A percentile compares a stretch with the other conserved stretches of the same genome.
These are phyloP conservation scores for Romanogobio albipinnatus DNA, from an alignment of 2,113 vertebrate genomes.

Conservation along the genomic window DNA sequence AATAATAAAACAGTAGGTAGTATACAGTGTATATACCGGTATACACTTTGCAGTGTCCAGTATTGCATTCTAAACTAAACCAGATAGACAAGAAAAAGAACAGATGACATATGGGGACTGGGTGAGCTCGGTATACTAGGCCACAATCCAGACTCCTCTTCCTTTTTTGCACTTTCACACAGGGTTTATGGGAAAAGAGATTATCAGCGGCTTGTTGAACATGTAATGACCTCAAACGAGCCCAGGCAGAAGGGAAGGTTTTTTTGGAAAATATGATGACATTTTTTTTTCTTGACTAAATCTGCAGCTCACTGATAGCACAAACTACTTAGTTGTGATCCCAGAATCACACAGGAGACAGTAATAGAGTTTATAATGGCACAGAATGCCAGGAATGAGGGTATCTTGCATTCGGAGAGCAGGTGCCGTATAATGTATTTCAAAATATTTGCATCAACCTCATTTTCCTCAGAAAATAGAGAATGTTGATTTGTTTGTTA, in stretches of 20 bases:
- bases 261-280: constrained; percentile 25
- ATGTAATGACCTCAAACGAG: constrained; percentile 42
- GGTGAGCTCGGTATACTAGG: background rate
- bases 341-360: constrained; percentile 30
- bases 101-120: constrained; percentile 1
- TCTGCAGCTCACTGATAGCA: constrained; percentile 43
- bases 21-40: background rate
- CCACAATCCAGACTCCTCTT: constrained; percentile 15
- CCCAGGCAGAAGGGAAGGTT: constrained; percentile 14
- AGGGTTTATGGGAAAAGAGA: constrained; percentile 46
- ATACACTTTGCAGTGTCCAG: background rate
- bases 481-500: constrained; percentile 16
- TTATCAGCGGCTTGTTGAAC: constrained; percentile 46
- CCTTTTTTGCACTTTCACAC: constrained; percentile 19
- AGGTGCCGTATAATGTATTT: constrained; percentile 40
- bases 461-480: constrained; percentile 19
- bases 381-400: constrained; percentile 7
- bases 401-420: constrained; percentile 7
- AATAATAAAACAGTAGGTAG: background rate
- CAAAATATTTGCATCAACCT: constrained; percentile 37
- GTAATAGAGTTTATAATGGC: constrained; percentile 37
- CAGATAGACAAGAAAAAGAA: constrained; percentile 4
- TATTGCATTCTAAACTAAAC: background rate
- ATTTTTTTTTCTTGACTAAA: constrained; percentile 42
- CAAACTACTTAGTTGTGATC: constrained; percentile 41